Base-by-base conservation (phyloP, 64 coral and sea anemone species). In the Montipora sp. region DNA sequence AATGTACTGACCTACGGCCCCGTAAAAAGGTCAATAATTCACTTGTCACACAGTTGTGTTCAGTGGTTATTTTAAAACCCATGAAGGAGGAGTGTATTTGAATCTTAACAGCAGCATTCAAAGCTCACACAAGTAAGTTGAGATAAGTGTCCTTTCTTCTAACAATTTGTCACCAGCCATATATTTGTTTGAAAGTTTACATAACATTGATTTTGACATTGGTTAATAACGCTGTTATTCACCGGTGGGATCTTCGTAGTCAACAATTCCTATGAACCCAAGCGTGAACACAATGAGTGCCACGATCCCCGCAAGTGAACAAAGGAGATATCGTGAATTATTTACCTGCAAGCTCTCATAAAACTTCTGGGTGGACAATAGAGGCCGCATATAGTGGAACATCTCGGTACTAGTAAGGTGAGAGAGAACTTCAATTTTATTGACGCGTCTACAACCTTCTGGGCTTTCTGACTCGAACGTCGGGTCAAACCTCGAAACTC, bases 221-320 rank as follows among this genome's bases (percentile, higher is more conserved):
- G 44, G 65, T 85, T 47, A 85, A 85, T 85, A 85, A n/a, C 18
- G 19, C 82, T 67, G 82, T 85, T 85, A 85, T 85, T 85, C 71
- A 50, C 82, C 65, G 82, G 82, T 85, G 47, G 68, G 16, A 84
- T 85, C 47, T 85, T 18, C 71, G 47, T 20, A 23, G 47, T 67
- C 18, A 85, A 71, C 81, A 84, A 84, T 85, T 71, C 65, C 82
- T 71, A 85, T 71, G 82, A 85, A 93, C 12, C 75, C 74, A 93
- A 87, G 91, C 91, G 91, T 93, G 75, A 77, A 93, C 84, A 93
- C 91, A 93, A 93, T 93, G 91, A 75, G 51, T 93, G 83, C 91
- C 83, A 93, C 91, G 91, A 87, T 88, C 91, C 43, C 60, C 77
- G 77, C 36, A 77, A 71, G 48, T 61, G 77, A 72, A 93, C 91